Conservation (phyloP, 2,888 invertebrate genomes). For the Eupithecia vulgata region DNA sequence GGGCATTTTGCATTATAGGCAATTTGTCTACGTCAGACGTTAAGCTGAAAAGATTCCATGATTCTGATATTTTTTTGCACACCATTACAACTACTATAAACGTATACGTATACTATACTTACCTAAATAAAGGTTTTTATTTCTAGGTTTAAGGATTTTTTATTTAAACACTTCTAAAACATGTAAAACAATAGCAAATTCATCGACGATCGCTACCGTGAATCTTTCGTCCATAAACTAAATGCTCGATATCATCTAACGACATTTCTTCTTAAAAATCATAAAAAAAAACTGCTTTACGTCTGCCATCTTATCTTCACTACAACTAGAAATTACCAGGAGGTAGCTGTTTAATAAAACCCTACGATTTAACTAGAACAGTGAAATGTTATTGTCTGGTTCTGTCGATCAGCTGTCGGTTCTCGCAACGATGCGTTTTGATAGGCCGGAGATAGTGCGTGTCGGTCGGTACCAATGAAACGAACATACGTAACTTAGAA, state of each 20-base stretch:
- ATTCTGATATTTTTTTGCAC: neutral
- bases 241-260: neutral
- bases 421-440: conserved; percentile 72
- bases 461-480: conserved; percentile 60
- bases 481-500: conserved; percentile 60
- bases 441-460: conserved; percentile 77
- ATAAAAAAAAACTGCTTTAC: neutral
- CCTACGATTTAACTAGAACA: conserved; percentile 9
- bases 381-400: conserved; percentile 40
- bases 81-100: neutral
- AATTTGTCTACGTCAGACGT: neutral
- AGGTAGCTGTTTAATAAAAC: neutral
- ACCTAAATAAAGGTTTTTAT: neutral
- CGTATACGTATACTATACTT: neutral
- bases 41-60: neutral
- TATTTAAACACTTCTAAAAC: neutral
- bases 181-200: neutral
- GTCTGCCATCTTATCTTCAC: neutral
- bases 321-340: neutral
- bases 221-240: neutral
- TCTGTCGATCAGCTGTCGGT: conserved; percentile 68
- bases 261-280: neutral
- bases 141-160: neutral
- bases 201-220: neutral
- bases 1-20: neutral